A percentile compares a stretch with the other conserved stretches of the same genome.
These are phyloP conservation scores for Sebastes paucispinis DNA, from an alignment of 2,797 vertebrate species.

Conservation along the genomic window DNA sequence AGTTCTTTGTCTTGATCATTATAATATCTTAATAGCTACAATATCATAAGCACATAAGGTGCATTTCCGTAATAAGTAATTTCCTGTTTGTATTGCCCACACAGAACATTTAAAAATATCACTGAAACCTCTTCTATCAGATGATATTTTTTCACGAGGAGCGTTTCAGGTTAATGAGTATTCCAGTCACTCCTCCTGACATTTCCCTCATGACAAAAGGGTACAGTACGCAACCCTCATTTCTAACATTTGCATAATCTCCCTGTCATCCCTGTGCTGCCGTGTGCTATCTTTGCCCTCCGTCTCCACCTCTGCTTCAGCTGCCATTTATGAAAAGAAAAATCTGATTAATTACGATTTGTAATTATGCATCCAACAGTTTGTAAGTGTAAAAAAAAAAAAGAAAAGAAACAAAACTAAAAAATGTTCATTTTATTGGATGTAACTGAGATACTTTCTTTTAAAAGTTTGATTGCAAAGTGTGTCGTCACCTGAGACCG, in stretches of 20 bases:
- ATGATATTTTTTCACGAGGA: constrained; percentile 5
- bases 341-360: constrained; percentile 44
- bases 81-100: background rate
- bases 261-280: constrained; percentile 41
- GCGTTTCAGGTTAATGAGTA: constrained; percentile 56
- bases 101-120: constrained; percentile 11
- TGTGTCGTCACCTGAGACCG: constrained; percentile 1
- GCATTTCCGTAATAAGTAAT: constrained; percentile 12
- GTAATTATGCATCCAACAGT: constrained; percentile 22
- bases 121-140: background rate
- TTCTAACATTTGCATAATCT: constrained; percentile 73
- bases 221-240: constrained; percentile 47
- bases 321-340: constrained; percentile 37
- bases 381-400: background rate
- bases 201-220: constrained; percentile 68
- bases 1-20: constrained; percentile 3
- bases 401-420: background rate
- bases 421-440: background rate
- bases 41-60: background rate
- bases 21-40: background rate
- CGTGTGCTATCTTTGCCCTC: constrained; percentile 29
- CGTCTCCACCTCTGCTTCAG: constrained; percentile 19
- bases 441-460: background rate
- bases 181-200: constrained; percentile 64
- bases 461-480: background rate